Evolutionary conservation across 1,140 invertebrate genomes (phyloP).

Genomic region (Hylyphantes graminicola): DNA sequence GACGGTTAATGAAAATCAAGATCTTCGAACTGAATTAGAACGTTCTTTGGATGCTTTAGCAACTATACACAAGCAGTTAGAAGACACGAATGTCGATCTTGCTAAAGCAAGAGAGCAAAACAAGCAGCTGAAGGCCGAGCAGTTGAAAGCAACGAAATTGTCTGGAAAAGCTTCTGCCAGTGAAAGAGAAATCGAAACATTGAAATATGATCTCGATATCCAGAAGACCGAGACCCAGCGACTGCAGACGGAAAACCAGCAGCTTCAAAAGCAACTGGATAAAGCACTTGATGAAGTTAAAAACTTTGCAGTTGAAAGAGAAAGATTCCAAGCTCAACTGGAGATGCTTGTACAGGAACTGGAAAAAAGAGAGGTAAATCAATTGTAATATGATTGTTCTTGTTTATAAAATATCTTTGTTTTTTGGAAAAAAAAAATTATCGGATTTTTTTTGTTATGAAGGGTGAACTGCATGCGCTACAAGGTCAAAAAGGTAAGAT

Average conservation of each 20-base stretch:
- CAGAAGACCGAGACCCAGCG: conserved; percentile 48
- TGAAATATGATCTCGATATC: conserved; percentile 81
- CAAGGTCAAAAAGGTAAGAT: conserved; percentile 56
- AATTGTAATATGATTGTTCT: neutral
- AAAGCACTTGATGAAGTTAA: conserved; percentile 81
- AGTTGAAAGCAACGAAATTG: conserved; percentile 48
- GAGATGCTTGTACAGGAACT: conserved; percentile 93
- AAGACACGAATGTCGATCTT: conserved; percentile 61
- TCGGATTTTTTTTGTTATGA: no score
- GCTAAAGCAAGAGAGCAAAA: conserved; percentile 57
- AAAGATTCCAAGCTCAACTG: conserved; percentile 88
- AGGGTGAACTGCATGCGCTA: conserved; percentile 44
- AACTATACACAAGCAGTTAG: conserved; percentile 62
- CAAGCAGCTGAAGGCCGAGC: conserved; percentile 60
- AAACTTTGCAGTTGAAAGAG: conserved; percentile 81
- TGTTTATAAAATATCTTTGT: no score
- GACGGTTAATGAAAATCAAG: conserved; percentile 67
- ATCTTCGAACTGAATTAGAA: conserved; percentile 63
- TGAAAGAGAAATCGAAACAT: conserved; percentile 77
- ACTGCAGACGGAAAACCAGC: conserved; percentile 66
- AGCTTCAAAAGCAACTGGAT: conserved; percentile 80
- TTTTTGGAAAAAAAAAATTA: no score
- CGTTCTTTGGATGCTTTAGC: conserved; percentile 63
- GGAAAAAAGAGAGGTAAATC: conserved; percentile 88
- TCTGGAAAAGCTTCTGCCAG: conserved; percentile 70